Base-by-base conservation (phyloP, 2,113 vertebrate genomes). In the Vimba vimba region DNA sequence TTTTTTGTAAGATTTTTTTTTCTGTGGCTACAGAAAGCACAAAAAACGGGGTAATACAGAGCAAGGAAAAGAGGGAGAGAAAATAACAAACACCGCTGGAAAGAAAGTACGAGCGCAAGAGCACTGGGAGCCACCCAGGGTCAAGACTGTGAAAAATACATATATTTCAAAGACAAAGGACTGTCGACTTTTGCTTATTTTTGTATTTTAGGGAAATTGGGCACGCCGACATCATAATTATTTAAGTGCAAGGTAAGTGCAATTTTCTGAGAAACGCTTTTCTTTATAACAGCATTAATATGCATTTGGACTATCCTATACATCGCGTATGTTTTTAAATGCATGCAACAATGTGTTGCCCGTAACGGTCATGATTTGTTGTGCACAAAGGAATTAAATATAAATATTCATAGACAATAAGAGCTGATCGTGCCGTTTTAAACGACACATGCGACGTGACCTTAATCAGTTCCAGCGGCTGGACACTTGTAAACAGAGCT, bases 11-110 rank as follows among this genome's bases (percentile, higher is more conserved):
- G 90, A 80, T 90, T 89, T 91, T 90, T 89, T 90, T 92, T 27
- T 90, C 89, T 93, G 84, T 66, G 30, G 90, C 91, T 89, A 88
- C 86, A 91, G 90, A 91, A 87, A 92, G 79, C 36, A 60, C 52
- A 88, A 86, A 86, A 47, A 92, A 88, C 80, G 82, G 11, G 17
- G 36, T 45, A 74, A 88, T 86, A 47, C 43, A 7, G 86, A 62
- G 86, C 83, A 83, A 59, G 83, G 83, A 64, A 23, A 59, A 83
- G 68, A 74, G 33, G 36, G 75, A 71, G 86, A 87, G 84, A 89
- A 86, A 90, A 89, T 76, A 89, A 86, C 83, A 86, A 85, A 55
- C 87, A 84, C 82, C 66, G 73, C 57, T 74, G 82, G 82, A 57
- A 59, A 75, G 45, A 82, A 88, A 77, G 88, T 86, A 79, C 87